Evolutionary conservation across 2,888 invertebrate species (phyloP), one percentile per base, ranked within the genome.

Genomic region (Dromius quadrimaculatus): DNA sequence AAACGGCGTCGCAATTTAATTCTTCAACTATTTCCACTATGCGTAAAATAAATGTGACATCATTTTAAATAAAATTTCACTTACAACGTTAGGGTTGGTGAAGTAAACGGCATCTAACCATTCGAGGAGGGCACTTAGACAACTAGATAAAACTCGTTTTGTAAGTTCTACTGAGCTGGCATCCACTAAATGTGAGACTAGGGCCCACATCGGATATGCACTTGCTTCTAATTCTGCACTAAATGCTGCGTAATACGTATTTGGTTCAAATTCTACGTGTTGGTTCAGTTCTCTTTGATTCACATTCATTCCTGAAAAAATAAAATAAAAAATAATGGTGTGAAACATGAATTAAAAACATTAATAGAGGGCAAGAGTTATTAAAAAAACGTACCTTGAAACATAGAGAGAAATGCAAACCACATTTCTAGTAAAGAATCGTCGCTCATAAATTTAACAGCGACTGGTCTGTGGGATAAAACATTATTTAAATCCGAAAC

Each of bases 121-220:
- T 78, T 92, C 92, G 79, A 91, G 90, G 76, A 97, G 85, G 75
- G 92, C 91, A 63, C 87, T 86, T 32, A 92, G 85, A 82, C 95
- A 95, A 77, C 91, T 90, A 63, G 87, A 85, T 22, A 95, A 83
- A 72, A 95, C 91, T 75, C 92, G 87, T 74, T 89, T 87, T 57
- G 94, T 93, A 38, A 93, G 85, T 74, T 88, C 86, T 17, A 91
- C 91, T 77, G 92, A 92, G 74, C 87, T 86, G 5, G 88, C 86
- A 78, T 91, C 92, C 72, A 89, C 88, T 32, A 96, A 86, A 84
- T 98, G 97, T 45, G 92, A 91, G 65, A 97, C 92, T 71, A 98
- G 88, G 9, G 96, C 95, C 97, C 97, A 98, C 97, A 98, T 96
- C 1, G 97, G 97, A 84, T 97, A 95, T 9, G 97, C 95, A 77